phyloP scores from a whole-genome alignment of 2,113 vertebrate genomes.

The Amblyopsis rosae region DNA sequence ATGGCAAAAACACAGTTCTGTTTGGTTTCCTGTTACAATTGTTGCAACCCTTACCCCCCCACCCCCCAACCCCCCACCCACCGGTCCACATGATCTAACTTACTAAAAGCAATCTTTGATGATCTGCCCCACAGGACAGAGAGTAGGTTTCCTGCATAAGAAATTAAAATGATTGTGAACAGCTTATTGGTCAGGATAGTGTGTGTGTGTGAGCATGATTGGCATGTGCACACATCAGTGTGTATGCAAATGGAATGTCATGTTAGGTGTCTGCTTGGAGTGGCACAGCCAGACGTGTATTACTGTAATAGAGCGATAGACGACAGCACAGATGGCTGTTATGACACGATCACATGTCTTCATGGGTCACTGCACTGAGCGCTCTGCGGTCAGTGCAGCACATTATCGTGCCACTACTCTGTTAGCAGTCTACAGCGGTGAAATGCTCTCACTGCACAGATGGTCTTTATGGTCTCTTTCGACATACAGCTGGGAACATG shows the following conservation, averaged over 20 bases:
- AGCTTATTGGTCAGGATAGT: neutral
- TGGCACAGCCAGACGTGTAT: slow-evolving; percentile 49
- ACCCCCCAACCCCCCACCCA: neutral
- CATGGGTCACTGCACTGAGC: slow-evolving; percentile 46
- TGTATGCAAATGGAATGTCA: too few relatives aligned
- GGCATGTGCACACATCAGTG: neutral
- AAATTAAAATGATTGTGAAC: neutral
- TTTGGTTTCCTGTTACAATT: slow-evolving; percentile 68
- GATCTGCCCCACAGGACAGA: slow-evolving; percentile 7
- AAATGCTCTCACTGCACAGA: slow-evolving; percentile 52
- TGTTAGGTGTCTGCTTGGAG: slow-evolving; percentile 17
- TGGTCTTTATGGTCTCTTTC: slow-evolving; percentile 46
- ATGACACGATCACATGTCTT: slow-evolving; percentile 57
- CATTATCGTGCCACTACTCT: slow-evolving; percentile 7
- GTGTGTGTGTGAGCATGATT: neutral
- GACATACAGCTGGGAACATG: slow-evolving; percentile 22
- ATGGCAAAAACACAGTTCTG: slow-evolving; percentile 66
- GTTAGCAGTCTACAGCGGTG: slow-evolving; percentile 17
- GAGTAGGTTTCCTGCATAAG: neutral
- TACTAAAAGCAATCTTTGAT: slow-evolving; percentile 45
- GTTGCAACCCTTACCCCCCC: slow-evolving; percentile 31
- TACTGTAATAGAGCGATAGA: slow-evolving; percentile 36
- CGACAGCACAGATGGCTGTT: slow-evolving; percentile 58
- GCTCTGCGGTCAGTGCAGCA: slow-evolving; percentile 44
- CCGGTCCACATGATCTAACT: slow-evolving; percentile 25